Percentiles rank a stretch among this genome's conserved stretches.
phyloP scores from a whole-genome alignment of 2,888 invertebrate genomes.

The Thymelicus acteon region DNA sequence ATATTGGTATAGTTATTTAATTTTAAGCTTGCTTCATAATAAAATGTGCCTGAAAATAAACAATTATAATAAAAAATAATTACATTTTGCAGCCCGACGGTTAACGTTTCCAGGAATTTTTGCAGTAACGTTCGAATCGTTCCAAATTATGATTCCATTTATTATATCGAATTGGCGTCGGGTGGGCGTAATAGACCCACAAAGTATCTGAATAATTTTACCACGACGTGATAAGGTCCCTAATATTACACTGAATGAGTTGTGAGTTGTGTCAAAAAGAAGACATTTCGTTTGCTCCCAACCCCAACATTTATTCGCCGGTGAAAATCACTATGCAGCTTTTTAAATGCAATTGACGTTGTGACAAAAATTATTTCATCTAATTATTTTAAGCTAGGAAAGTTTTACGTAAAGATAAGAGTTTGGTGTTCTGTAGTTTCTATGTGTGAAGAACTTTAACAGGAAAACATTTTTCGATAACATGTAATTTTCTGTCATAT shows the following conservation, averaged over 20 bases:
- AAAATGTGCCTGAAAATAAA: constrained; percentile 16
- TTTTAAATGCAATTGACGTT: too few relatives aligned
- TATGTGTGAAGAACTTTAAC: too few relatives aligned
- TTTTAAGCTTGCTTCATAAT: not conserved
- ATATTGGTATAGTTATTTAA: not conserved
- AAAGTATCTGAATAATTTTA: constrained; percentile 13
- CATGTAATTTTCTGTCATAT: too few relatives aligned
- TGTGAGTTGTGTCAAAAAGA: not conserved
- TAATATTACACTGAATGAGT: not conserved
- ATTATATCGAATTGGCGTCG: constrained; percentile 18
- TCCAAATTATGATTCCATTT: constrained; percentile 18
- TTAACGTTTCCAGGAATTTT: constrained; percentile 11
- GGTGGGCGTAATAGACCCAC: constrained; percentile 13
- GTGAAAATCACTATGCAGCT: not conserved
- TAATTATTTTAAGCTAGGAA: too few relatives aligned
- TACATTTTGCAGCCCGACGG: constrained; percentile 8
- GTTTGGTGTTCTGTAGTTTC: too few relatives aligned
- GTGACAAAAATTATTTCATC: too few relatives aligned
- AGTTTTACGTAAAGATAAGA: too few relatives aligned
- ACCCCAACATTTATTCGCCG: not conserved
- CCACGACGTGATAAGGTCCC: constrained; percentile 6
- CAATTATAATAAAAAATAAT: constrained; percentile 25
- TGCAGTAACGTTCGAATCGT: constrained; percentile 25
- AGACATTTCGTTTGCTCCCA: not conserved
- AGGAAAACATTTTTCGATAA: too few relatives aligned